Evolutionary conservation across 2,888 invertebrate species (phyloP).

Genomic region (Macrophya annulata): DNA sequence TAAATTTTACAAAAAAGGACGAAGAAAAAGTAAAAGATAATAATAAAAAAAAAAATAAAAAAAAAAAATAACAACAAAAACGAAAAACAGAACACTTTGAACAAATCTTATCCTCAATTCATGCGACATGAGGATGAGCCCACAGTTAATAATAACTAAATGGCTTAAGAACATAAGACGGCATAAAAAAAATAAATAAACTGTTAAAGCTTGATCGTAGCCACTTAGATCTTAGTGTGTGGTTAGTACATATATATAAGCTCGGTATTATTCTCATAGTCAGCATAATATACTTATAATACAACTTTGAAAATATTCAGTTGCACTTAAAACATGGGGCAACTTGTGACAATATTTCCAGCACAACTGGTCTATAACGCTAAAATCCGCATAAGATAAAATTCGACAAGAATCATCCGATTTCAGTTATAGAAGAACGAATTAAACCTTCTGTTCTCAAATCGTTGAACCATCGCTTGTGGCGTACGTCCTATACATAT

Average conservation of each 20-base stretch:
- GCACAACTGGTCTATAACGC: constrained; percentile 25
- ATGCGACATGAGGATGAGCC: constrained; percentile 37
- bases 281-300: constrained; percentile 33
- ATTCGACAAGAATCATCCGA: not conserved
- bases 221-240: constrained; percentile 54
- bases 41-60: not conserved
- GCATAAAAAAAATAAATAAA: constrained; percentile 55
- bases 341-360: constrained; percentile 40
- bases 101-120: constrained; percentile 34
- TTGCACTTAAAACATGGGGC: constrained; percentile 45
- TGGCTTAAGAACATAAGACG: constrained; percentile 53
- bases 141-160: constrained; percentile 33
- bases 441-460: not conserved
- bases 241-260: constrained; percentile 51
- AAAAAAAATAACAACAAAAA: not conserved
- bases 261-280: constrained; percentile 46
- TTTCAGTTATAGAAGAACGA: not conserved
- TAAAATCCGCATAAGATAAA: constrained; percentile 1
- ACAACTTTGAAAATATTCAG: constrained; percentile 43
- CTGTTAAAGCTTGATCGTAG: constrained; percentile 58
- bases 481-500: not conserved
- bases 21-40: not conserved
- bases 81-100: constrained; percentile 35
- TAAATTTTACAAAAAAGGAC: constrained; percentile 60
- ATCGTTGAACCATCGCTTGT: constrained; percentile 15